Percentiles rank a stretch among this genome's conserved stretches.
phyloP scores from a whole-genome alignment of 2,113 vertebrate genomes.

The Pedionomus torquatus region DNA sequence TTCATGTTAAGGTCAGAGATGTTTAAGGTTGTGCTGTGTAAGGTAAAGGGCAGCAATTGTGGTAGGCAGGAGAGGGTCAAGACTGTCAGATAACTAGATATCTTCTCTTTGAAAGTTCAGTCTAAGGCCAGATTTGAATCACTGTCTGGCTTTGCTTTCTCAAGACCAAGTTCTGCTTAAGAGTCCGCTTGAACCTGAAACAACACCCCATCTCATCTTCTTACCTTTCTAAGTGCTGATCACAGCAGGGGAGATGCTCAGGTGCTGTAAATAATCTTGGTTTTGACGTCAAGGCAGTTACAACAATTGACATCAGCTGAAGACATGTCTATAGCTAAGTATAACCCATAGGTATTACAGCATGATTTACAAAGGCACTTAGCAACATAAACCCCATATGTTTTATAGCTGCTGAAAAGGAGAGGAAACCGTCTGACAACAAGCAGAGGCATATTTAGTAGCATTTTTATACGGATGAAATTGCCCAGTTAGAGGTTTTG shows the following conservation, averaged over 20 bases:
- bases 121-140: background rate
- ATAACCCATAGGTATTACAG: background rate
- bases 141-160: background rate
- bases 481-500: constrained; percentile 11
- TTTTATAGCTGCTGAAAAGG: constrained; percentile 20
- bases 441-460: background rate
- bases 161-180: background rate
- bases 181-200: background rate
- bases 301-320: constrained; percentile 28
- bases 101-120: background rate
- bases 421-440: background rate
- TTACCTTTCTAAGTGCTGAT: background rate
- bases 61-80: background rate
- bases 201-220: background rate
- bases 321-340: background rate
- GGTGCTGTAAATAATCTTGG: constrained; percentile 28
- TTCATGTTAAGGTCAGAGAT: background rate
- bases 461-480: background rate
- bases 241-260: background rate
- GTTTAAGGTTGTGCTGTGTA: background rate
- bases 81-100: background rate
- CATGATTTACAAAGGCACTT: constrained; percentile 12
- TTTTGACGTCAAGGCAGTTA: background rate
- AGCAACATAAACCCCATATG: background rate
- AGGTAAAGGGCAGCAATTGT: background rate